Base-by-base conservation (phyloP, 1,140 invertebrate genomes). In the Pteromalus puparum region DNA sequence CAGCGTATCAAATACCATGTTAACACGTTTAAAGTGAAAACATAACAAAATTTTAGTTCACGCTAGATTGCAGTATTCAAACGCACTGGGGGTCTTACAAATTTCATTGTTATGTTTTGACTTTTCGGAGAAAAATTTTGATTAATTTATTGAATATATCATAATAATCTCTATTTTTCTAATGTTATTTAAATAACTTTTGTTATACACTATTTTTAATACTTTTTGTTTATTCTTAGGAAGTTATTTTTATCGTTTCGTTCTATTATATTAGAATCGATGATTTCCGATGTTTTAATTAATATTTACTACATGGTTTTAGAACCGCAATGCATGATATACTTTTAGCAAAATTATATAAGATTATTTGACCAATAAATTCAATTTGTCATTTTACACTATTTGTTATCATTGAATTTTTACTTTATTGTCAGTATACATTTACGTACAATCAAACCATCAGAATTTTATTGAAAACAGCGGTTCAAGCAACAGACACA, bases 131-230 rank as follows among this genome's bases (percentile, higher is more conserved):
- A 61, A n/a, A 61, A 61, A n/a, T 61, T 61, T 61, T n/a, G 53
- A n/a, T 21, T 72, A 4, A 72, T 72, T 72, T 72, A 81, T 26
- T 53, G 24, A 21, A 34, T 53, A 72, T 12, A n/a, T 30, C 34
- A 42, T 18, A 72, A 28, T 73, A 72, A 80, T 67, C 42, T 48
- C 46, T 81, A 80, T 81, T 81, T 68, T 48, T 72, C 65, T 67
- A 81, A 81, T 18, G 70, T 70, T 24, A 48, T 70, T 73, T 18
- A 72, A 48, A 68, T 70, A 80, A 61, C 18, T 61, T 61, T 61
- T 61, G 21, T 61, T 61, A 61, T 61, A 9, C 21, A 61, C 18
- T 61, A n/a, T 61, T 61, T 61, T 61, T 61, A 61, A 61, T 61
- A 21, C 1, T 61, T 61, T n/a, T 61, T 61, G n/a, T 61, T 61